These are phyloP conservation scores for Centruroides sculpturatus DNA, from an alignment of 1,140 invertebrate species.

Conservation along the genomic window DNA sequence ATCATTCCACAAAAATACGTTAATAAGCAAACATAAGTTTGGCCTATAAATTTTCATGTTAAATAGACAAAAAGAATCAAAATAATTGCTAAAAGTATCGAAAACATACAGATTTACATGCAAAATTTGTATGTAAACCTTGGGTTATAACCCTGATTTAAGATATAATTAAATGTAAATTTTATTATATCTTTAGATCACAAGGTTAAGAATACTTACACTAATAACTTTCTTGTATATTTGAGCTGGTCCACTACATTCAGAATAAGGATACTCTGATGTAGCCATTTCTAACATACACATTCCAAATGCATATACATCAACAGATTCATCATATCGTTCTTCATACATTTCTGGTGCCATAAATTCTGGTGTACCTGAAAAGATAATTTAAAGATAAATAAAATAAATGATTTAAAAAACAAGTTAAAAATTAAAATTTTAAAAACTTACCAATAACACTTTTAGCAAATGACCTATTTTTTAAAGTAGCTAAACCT, in stretches of 20 bases:
- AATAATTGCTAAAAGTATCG: too few relatives aligned
- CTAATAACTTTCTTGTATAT: conserved; percentile 97
- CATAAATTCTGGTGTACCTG: conserved; percentile 95
- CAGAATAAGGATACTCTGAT: conserved; percentile 96
- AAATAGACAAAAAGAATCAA: too few relatives aligned
- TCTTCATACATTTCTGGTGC: conserved; percentile 99
- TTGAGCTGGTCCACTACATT: conserved; percentile 94
- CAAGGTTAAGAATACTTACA: conserved; percentile 39
- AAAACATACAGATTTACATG: neutral
- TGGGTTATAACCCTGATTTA: neutral
- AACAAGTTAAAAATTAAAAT: neutral
- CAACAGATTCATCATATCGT: conserved; percentile 97
- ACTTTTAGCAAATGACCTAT: conserved; percentile 96
- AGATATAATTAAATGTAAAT: neutral
- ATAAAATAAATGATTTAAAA: neutral
- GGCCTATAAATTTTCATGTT: too few relatives aligned
- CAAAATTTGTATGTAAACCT: neutral
- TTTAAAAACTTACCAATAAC: conserved; percentile 59
- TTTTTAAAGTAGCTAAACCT: conserved; percentile 94
- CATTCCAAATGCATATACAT: conserved; percentile 99
- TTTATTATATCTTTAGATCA: neutral
- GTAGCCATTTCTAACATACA: conserved; percentile 99
- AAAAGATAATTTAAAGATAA: conserved; percentile 19
- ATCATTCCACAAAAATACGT: too few relatives aligned
- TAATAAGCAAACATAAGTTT: too few relatives aligned